Percentiles rank a stretch among this genome's conserved stretches.
Conservation (phyloP, 2,888 invertebrate species). For the Drosophila ustulata region DNA sequence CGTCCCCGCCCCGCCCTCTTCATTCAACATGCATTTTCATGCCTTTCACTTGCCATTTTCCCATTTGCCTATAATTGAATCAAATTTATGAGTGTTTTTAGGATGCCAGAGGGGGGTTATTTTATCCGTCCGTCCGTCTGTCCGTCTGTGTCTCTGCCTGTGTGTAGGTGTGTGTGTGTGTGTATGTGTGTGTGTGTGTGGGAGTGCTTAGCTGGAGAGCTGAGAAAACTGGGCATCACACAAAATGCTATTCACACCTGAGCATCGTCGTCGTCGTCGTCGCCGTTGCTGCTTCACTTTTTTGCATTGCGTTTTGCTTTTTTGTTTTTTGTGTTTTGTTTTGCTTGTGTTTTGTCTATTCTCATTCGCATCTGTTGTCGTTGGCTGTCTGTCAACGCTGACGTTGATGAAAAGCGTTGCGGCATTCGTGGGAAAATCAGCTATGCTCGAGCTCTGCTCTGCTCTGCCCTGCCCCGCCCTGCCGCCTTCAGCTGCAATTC, state of each 20-base stretch:
- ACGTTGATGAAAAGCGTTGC: constrained; percentile 67
- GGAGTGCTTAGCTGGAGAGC: neutral
- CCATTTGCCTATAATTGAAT: constrained; percentile 46
- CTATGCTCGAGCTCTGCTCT: constrained; percentile 22
- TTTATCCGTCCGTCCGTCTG: neutral
- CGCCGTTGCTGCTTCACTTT: constrained; percentile 3
- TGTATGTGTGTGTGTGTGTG: neutral
- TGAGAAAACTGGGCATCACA: constrained; percentile 32
- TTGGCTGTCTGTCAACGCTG: constrained; percentile 56
- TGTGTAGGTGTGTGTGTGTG: neutral
- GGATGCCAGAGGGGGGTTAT: constrained; percentile 2
- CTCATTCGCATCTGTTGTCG: constrained; percentile 62
- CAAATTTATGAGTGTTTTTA: constrained; percentile 46
- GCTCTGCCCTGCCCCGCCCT: neutral
- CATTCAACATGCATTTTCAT: constrained; percentile 33
- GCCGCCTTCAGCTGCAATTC: neutral
- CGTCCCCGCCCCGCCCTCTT: neutral
- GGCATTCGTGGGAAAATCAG: constrained; percentile 64
- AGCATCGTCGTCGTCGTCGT: constrained; percentile 20
- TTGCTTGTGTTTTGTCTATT: constrained; percentile 50
- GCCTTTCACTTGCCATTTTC: constrained; percentile 42
- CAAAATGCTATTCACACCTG: constrained; percentile 54
- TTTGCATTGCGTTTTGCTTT: constrained; percentile 12
- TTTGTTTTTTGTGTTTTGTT: neutral
- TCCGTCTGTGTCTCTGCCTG: neutral